Base-by-base conservation (phyloP, 37 sponge, comb jelly and placozoan species). In the Mnemiopsis leidyi region DNA sequence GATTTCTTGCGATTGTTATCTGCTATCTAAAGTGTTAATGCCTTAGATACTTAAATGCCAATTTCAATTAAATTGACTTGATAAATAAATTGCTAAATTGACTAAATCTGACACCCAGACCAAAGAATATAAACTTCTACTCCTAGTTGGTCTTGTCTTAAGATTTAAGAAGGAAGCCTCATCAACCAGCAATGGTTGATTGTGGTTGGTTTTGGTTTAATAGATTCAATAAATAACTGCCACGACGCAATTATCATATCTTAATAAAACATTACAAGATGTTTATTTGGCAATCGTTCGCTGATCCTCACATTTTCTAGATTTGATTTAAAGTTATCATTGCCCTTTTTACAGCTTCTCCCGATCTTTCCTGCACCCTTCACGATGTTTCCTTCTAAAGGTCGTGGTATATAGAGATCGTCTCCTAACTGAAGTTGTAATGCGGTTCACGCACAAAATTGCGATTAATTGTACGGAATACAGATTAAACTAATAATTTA, bases 361-460 rank as follows among this genome's bases (percentile, higher is more conserved):
- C 90, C 90, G 39, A 85, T 85, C 90, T 85, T 26, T 18, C 90
- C 90, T 7, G 90, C 40, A 28, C 90, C 90, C 33, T 34, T 33
- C 37, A 79, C 33, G 0, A 79, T 3, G 9, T 5, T 79, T 33
- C 82, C 90, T 23, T 38, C 90, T 0, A 40, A 16, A n/a, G 32
- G 61, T 0, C 24, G 48, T 1, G 29, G 61, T 85, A 38, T 38
- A 13, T 85, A 33, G 20, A 34, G 20, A 20, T 77, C 36, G 1
- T 32, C 79, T 34, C 79, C 33, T 0, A 32, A 32, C 79, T 77
- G 79, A 9, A 69, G 29, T 69, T 21, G 9, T 69, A 69, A 3
- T 5, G n/a, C 29, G 73, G n/a, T 21, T 69, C 24, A 69, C 21
- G 21, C 21, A 3, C 21, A 69, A 28, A 21, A 69, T 21, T 69